A percentile compares a stretch with the other conserved stretches of the same genome.
These are phyloP conservation scores for Megaustenia siamemsis DNA, from an alignment of 2,888 invertebrate genomes.

Conservation along the genomic window DNA sequence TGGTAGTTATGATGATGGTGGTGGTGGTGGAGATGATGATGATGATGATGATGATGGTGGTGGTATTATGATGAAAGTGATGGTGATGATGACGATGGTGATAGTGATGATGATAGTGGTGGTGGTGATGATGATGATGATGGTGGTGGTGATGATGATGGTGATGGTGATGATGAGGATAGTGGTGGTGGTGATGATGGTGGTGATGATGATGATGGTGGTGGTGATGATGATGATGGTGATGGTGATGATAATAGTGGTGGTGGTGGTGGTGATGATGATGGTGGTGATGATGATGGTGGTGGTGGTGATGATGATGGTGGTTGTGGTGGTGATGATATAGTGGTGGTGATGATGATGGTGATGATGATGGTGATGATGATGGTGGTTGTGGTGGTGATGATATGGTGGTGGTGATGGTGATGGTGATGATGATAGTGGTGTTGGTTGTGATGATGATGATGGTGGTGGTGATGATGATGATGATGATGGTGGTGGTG, in stretches of 20 bases:
- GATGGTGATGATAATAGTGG: slow-evolving; percentile 14
- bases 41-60: slow-evolving; percentile 13
- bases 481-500: not conserved
- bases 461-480: not conserved
- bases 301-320: not conserved
- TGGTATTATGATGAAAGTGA: not conserved
- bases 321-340: no score
- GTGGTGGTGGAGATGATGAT: not conserved
- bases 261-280: slow-evolving; percentile 11
- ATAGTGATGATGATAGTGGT: not conserved
- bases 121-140: not conserved
- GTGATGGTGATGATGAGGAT: no score
- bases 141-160: no score
- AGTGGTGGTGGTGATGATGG: no score
- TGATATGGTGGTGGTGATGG: no score
- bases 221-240: slow-evolving; percentile 28
- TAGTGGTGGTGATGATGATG: not conserved
- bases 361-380: no score
- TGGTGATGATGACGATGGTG: not conserved
- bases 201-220: not conserved
- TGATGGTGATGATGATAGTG: no score
- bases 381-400: no score
- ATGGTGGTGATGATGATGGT: not conserved
- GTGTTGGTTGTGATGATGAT: no score
- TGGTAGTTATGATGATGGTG: not conserved